Percentiles rank a stretch among this genome's conserved stretches.
These are phyloP conservation scores for Nothoprocta perdicaria DNA, from an alignment of 2,113 vertebrate species.

Conservation along the genomic window DNA sequence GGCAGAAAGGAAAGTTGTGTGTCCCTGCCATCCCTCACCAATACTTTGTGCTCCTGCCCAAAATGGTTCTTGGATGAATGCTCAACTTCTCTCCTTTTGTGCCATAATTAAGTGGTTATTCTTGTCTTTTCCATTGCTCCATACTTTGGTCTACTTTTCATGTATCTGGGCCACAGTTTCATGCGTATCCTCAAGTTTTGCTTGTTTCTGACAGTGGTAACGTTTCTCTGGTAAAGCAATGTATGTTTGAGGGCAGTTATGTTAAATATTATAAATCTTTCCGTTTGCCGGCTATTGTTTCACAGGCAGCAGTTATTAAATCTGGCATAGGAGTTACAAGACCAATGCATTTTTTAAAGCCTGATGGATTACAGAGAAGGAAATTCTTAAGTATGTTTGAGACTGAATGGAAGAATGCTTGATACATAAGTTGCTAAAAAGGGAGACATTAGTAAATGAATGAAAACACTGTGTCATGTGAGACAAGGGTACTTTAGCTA, in stretches of 20 bases:
- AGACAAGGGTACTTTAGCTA: background rate
- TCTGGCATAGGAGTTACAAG: background rate
- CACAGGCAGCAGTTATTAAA: too few species aligned
- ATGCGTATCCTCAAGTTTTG: background rate
- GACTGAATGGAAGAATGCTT: background rate
- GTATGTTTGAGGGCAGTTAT: background rate
- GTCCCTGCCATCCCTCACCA: background rate
- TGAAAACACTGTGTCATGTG: background rate
- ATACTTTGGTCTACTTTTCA: background rate
- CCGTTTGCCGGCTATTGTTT: background rate
- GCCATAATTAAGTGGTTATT: conserved; percentile 4
- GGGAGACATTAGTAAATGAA: too few species aligned
- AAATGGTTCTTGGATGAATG: background rate
- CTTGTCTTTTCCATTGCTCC: background rate
- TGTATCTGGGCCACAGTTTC: too few species aligned
- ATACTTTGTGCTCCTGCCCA: background rate
- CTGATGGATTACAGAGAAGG: background rate
- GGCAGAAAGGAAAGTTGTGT: background rate
- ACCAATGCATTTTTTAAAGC: background rate
- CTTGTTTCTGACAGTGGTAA: background rate
- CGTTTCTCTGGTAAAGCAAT: background rate
- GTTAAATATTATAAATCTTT: background rate
- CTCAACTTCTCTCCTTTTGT: background rate
- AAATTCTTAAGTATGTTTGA: background rate
- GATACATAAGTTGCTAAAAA: background rate